These are phyloP conservation scores for Hippocampus zosterae DNA, from an alignment of 2,113 vertebrate genomes.

Conservation along the genomic window DNA sequence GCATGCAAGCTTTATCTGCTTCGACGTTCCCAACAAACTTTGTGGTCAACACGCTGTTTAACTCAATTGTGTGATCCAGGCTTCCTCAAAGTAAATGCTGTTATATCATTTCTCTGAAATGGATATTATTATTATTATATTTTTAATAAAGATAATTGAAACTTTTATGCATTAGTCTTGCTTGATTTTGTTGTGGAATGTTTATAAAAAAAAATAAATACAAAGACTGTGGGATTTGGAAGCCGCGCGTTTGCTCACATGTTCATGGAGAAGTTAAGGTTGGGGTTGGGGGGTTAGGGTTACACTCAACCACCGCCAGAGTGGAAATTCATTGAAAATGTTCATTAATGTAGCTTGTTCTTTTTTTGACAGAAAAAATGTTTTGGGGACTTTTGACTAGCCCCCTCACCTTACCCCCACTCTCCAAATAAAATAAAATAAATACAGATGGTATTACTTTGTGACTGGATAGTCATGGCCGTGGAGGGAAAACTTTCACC, in stretches of 20 bases:
- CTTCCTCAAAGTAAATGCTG: slow-evolving; percentile 5
- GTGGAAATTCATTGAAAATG: no score
- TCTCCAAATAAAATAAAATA: no score
- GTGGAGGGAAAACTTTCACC: no score
- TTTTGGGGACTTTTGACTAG: no score
- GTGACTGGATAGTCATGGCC: no score
- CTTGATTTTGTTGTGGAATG: neutral
- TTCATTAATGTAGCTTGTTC: no score
- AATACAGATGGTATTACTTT: no score
- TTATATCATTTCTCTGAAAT: neutral
- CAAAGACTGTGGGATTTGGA: neutral
- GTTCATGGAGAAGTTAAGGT: neutral
- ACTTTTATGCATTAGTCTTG: neutral
- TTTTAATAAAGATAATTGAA: neutral
- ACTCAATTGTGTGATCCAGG: slow-evolving; percentile 3
- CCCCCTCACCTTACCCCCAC: no score
- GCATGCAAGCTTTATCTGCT: slow-evolving; percentile 4
- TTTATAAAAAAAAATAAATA: neutral
- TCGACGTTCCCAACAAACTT: neutral
- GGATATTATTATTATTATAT: neutral
- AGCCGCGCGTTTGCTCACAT: neutral
- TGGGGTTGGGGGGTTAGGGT: no score
- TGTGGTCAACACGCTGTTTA: neutral
- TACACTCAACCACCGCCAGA: no score
- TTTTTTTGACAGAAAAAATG: no score